Evolutionary conservation across 2,888 invertebrate genomes (phyloP).

Genomic region (Spisula subtruncata): DNA sequence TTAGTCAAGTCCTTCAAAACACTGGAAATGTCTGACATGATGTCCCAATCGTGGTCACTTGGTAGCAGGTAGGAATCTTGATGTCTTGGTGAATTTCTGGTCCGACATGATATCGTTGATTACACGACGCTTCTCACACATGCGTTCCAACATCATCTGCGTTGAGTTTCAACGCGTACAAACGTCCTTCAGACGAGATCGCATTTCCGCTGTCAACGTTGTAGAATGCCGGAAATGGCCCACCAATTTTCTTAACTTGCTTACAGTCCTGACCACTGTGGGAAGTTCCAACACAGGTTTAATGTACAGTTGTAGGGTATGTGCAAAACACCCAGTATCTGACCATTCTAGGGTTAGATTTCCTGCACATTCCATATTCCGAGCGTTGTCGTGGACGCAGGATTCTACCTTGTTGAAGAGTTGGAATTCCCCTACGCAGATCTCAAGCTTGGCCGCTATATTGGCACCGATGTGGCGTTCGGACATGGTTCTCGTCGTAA

Average conservation of each 20-base stretch:
- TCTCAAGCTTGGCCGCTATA: neutral
- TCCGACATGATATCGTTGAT: slow-evolving; percentile 41
- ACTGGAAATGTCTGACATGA: neutral
- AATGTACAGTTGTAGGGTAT: slow-evolving; percentile 51
- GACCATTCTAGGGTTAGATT: slow-evolving; percentile 22
- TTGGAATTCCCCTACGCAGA: slow-evolving; percentile 37
- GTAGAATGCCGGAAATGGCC: slow-evolving; percentile 60
- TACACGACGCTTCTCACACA: slow-evolving; percentile 3
- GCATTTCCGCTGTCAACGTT: slow-evolving; percentile 9
- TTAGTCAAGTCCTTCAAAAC: neutral
- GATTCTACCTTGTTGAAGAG: slow-evolving; percentile 33
- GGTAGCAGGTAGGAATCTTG: neutral
- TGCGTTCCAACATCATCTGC: neutral
- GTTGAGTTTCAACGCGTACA: slow-evolving; percentile 35
- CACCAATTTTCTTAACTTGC: slow-evolving; percentile 38
- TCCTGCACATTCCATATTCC: slow-evolving; percentile 50
- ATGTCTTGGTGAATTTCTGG: slow-evolving; percentile 33
- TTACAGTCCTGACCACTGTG: neutral
- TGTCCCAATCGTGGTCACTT: slow-evolving; percentile 21
- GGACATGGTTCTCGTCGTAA: neutral
- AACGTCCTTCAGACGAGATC: slow-evolving; percentile 29
- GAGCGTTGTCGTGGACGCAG: slow-evolving; percentile 57
- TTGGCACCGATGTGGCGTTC: neutral
- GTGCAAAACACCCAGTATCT: slow-evolving; percentile 46
- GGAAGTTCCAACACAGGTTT: slow-evolving; percentile 44